Percentiles rank a stretch among this genome's conserved stretches.
Evolutionary conservation across 2,888 invertebrate species (phyloP).

Genomic region (Pachliopta kotzebuea): DNA sequence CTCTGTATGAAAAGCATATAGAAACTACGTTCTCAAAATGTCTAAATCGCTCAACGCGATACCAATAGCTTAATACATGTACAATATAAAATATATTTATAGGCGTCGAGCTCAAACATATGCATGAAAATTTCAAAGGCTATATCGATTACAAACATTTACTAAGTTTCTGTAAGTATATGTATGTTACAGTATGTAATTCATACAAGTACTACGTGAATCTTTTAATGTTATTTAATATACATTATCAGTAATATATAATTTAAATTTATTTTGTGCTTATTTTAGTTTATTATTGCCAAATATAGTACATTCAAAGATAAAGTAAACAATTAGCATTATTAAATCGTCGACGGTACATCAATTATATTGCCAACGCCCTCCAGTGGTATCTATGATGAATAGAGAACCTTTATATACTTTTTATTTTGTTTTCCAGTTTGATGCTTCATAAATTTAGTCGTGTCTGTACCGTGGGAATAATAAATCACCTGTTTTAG

Average conservation of each 20-base stretch:
- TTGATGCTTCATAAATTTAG: slow-evolving; percentile 12
- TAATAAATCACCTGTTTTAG: slow-evolving; percentile 13
- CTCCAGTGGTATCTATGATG: slow-evolving; percentile 7
- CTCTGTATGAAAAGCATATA: too few relatives aligned
- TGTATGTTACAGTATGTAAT: too few relatives aligned
- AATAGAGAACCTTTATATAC: slow-evolving; percentile 5
- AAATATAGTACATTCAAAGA: not conserved
- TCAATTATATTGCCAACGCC: slow-evolving; percentile 12
- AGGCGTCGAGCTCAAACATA: not conserved
- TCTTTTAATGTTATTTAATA: not conserved
- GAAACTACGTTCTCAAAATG: not conserved
- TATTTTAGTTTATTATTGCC: not conserved
- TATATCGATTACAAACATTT: not conserved
- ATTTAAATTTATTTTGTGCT: too few relatives aligned
- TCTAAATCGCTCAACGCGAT: not conserved
- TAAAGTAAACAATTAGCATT: not conserved
- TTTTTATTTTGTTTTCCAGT: slow-evolving; percentile 13
- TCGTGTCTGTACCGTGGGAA: slow-evolving; percentile 11
- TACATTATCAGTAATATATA: too few relatives aligned
- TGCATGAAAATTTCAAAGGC: slow-evolving; percentile 2
- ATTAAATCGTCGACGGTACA: not conserved
- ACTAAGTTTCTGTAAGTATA: not conserved
- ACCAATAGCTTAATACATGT: not conserved
- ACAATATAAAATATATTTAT: not conserved
- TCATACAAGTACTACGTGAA: too few relatives aligned